Evolutionary conservation across 2,888 invertebrate species (phyloP).

Genomic region (Drosophila maculinotata): DNA sequence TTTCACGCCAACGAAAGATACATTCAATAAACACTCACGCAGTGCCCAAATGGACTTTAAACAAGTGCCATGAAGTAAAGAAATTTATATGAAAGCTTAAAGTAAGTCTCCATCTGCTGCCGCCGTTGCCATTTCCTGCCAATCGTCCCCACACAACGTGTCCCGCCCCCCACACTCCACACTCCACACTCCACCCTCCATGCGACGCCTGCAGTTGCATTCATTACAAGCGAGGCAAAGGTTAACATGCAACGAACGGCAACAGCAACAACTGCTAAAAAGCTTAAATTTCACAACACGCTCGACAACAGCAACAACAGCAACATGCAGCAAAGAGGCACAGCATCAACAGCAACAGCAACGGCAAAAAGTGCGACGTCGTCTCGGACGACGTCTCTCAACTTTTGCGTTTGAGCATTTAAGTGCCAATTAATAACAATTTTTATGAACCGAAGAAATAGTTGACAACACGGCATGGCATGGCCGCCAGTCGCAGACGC

Average conservation of each 20-base stretch:
- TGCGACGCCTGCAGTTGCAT: constrained; percentile 65
- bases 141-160: constrained; percentile 6
- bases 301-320: constrained; percentile 54
- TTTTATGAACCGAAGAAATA: constrained; percentile 85
- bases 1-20: constrained; percentile 53
- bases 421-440: constrained; percentile 85
- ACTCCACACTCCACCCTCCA: constrained; percentile 1
- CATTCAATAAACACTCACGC: constrained; percentile 77
- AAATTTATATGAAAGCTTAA: constrained; percentile 77
- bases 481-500: constrained; percentile 52
- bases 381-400: constrained; percentile 71
- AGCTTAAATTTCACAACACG: constrained; percentile 80
- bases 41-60: constrained; percentile 78
- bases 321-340: constrained; percentile 54
- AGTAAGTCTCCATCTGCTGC: constrained; percentile 69
- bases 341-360: constrained; percentile 58
- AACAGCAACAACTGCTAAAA: constrained; percentile 74
- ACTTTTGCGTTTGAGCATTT: constrained; percentile 84
- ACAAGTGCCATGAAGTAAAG: constrained; percentile 76
- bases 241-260: constrained; percentile 76
- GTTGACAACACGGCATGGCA: constrained; percentile 83
- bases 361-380: constrained; percentile 51
- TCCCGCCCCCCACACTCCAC: neutral
- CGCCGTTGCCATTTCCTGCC: constrained; percentile 26
- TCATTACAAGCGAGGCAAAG: constrained; percentile 79